Conservation (phyloP, 2,113 vertebrate genomes). For the Mionectes macconnelli region DNA sequence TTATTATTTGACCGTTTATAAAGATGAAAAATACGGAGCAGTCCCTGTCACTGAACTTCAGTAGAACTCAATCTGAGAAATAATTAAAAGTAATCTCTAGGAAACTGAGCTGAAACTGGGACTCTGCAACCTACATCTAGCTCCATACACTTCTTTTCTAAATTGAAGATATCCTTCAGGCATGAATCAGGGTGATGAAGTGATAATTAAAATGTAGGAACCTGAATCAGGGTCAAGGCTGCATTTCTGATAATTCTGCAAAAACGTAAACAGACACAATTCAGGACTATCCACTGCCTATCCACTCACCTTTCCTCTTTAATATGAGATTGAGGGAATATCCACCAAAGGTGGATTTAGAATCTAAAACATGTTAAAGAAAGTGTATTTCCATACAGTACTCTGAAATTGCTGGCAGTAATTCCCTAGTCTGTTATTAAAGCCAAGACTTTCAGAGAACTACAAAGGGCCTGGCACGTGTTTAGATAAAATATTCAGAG, state of each 20-base stretch:
- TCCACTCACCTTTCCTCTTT: background rate
- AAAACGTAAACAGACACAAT: background rate
- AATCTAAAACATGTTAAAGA: background rate
- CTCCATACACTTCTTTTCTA: background rate
- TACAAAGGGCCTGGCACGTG: background rate
- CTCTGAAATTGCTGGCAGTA: background rate
- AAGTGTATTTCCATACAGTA: background rate
- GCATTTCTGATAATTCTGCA: background rate
- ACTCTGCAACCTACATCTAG: background rate
- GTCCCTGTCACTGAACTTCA: background rate
- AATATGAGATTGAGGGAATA: background rate
- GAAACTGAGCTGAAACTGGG: background rate
- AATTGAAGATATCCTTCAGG: background rate
- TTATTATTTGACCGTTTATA: conserved; percentile 49
- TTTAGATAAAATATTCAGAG: background rate
- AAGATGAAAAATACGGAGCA: background rate
- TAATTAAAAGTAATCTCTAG: conserved; percentile 19
- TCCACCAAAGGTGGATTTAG: background rate
- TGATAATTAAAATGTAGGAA: background rate
- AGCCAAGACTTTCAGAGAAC: background rate
- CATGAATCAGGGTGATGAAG: background rate
- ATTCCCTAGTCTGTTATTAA: background rate
- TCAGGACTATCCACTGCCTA: background rate
- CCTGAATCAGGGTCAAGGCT: background rate
- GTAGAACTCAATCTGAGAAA: conserved; percentile 3